Base-by-base conservation (phyloP, 2,888 invertebrate genomes). In the Acleris literana region DNA sequence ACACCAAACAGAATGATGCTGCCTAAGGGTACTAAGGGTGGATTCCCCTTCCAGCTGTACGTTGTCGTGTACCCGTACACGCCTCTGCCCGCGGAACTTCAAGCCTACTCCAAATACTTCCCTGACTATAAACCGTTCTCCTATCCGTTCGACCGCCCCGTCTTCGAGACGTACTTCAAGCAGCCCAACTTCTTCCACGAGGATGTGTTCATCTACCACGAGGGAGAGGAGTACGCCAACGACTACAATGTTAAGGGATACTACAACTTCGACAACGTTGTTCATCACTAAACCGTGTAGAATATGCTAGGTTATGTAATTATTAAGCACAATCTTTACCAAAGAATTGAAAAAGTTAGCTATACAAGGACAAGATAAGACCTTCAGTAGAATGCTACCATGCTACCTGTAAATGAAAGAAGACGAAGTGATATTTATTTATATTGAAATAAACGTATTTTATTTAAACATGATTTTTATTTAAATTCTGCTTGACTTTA, bases 1-100 rank as follows among this genome's bases (percentile, higher is more conserved):
- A 93, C 95, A 87, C 96, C 96, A 5, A 93, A 94, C 69, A 94
- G 96, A 71, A 87, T 96, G 58, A 86, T 96, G 78, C 84, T 97
- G 67, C 96, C 97, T 44, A 95, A 93, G 79, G 97, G 97, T 79
- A 94, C 93, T 72, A 87, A 86, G 43, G 94, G 94, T 70, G 97
- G 97, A 60, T 93, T 94, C 85, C 93, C 94, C 61, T 94, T 94
- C 90, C 94, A 94, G 74, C 76, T 96, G 67, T 95, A 94, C 84
- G 94, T 95, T 60, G 92, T 95, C 57, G 93, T 94, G 20, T 93
- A 93, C 73, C 94, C 94, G 55, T 93, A 88, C 75, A 84, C 86
- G 49, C 85, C 89, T 54, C 82, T 85, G 6, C 80, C 88, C 43
- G 89, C 92, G 56, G 80, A 82, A 25, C 76, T 77, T 49, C 82